These are phyloP conservation scores for Abrostola triplasia DNA, from an alignment of 2,888 invertebrate genomes.

Conservation along the genomic window DNA sequence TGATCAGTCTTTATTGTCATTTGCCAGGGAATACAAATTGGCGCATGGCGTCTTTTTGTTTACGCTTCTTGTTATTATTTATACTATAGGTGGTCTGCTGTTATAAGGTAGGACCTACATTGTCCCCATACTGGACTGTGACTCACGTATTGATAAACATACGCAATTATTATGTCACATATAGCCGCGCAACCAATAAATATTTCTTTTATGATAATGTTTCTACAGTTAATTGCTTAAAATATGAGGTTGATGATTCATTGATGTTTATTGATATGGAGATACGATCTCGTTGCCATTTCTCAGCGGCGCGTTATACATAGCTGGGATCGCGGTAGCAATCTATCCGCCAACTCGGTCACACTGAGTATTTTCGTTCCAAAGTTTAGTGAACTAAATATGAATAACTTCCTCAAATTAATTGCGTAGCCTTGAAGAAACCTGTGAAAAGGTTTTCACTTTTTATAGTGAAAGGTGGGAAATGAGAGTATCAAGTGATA, in stretches of 20 bases:
- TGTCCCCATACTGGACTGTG: conserved; percentile 65
- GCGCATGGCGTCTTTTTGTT: conserved; percentile 59
- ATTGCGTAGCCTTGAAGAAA: conserved; percentile 18
- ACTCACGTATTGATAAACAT: conserved; percentile 63
- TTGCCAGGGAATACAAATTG: conserved; percentile 69
- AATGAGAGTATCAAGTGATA: conserved; percentile 36
- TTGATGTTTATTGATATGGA: conserved; percentile 56
- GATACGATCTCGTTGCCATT: conserved; percentile 34
- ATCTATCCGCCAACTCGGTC: conserved; percentile 78
- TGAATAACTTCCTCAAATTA: conserved; percentile 54
- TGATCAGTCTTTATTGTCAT: conserved; percentile 67
- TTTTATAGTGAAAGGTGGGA: conserved; percentile 28
- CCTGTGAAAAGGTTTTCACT: conserved; percentile 22
- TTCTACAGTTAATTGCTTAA: conserved; percentile 62
- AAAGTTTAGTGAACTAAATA: conserved; percentile 60
- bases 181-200: conserved; percentile 57
- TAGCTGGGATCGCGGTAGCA: conserved; percentile 68
- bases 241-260: conserved; percentile 65
- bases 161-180: conserved; percentile 34
- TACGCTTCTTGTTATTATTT: conserved; percentile 53
- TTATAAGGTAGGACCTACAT: conserved; percentile 58
- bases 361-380: conserved; percentile 69
- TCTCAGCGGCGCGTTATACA: conserved; percentile 35
- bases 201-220: conserved; percentile 69
- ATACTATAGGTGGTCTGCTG: conserved; percentile 34